Evolutionary conservation across 2,888 invertebrate genomes (phyloP).

Genomic region (Petrolisthes cinctipes): DNA sequence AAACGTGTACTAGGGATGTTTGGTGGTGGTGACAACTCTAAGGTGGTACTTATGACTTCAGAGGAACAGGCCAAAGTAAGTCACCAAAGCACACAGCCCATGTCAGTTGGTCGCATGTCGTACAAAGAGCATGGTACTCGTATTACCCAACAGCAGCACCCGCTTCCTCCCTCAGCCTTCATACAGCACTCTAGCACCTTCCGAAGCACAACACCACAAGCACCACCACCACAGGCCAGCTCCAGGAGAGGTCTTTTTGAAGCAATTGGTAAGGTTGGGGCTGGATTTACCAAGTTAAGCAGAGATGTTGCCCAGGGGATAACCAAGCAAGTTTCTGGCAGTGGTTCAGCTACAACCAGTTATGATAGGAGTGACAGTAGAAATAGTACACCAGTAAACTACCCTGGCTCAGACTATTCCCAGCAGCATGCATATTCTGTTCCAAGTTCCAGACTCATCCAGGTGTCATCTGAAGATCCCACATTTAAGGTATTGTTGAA

Average conservation of each 20-base stretch:
- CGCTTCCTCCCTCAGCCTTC: background rate
- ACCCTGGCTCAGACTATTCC: background rate
- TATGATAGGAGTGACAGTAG: background rate
- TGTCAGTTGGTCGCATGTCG: background rate
- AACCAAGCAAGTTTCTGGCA: background rate
- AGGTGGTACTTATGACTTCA: constrained; percentile 46
- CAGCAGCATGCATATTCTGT: background rate
- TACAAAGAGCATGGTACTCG: background rate
- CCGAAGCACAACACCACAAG: background rate
- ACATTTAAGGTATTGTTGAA: background rate
- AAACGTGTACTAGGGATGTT: constrained; percentile 60
- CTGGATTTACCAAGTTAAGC: constrained; percentile 15
- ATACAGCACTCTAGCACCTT: background rate
- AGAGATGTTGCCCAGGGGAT: constrained; percentile 26
- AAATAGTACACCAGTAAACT: background rate
- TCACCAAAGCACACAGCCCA: background rate
- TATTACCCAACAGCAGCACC: background rate
- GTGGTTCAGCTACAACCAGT: background rate
- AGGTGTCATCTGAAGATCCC: background rate
- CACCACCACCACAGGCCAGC: background rate
- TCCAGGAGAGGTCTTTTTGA: constrained; percentile 26
- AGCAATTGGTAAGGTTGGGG: constrained; percentile 13
- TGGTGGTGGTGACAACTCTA: constrained; percentile 62
- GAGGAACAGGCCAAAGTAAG: constrained; percentile 49
- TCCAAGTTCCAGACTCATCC: background rate